Conservation (phyloP, 2,888 invertebrate genomes). For the Anthophora plumipes region DNA sequence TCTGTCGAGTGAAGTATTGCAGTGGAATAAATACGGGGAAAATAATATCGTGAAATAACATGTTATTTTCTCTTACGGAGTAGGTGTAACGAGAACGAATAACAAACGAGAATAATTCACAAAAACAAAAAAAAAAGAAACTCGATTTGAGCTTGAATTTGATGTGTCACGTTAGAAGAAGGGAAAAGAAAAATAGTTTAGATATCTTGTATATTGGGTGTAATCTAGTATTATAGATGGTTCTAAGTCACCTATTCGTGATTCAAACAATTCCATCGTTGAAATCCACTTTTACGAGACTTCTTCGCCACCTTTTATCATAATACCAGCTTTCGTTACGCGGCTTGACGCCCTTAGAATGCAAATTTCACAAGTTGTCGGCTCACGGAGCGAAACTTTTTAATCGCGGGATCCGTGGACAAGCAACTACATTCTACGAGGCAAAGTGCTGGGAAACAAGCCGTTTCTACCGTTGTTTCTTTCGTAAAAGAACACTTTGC, state of each 20-base stretch:
- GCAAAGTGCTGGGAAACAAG: neutral
- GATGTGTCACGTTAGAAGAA: neutral
- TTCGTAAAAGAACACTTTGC: too few species aligned
- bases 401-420: neutral
- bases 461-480: neutral
- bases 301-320: neutral
- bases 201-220: slow-evolving; percentile 13
- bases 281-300: neutral
- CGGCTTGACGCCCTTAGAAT: slow-evolving; percentile 1
- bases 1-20: too few species aligned
- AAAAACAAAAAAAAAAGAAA: neutral
- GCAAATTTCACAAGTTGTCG: slow-evolving; percentile 14
- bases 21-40: too few species aligned
- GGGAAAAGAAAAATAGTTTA: too few species aligned
- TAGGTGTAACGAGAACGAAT: neutral
- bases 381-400: neutral
- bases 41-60: neutral
- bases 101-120: neutral
- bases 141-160: slow-evolving; percentile 12
- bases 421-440: neutral
- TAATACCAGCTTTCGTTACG: neutral
- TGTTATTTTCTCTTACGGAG: neutral
- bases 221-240: neutral
- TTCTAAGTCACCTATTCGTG: neutral
- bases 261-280: slow-evolving; percentile 1